Conservation (phyloP, 2,888 invertebrate genomes). For the Standfussiana lucernea region DNA sequence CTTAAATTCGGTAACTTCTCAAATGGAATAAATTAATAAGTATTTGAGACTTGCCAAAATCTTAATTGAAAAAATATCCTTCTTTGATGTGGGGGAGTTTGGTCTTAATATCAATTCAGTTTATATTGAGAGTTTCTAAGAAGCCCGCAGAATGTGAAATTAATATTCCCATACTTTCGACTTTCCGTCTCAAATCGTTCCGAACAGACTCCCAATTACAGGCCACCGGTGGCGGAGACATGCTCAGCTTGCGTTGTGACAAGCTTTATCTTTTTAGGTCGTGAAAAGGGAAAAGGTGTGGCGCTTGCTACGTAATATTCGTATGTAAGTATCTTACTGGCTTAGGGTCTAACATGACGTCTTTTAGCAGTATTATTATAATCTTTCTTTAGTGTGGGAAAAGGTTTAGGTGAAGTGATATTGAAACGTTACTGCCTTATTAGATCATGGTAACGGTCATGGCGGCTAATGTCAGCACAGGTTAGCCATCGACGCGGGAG, state of each 20-base stretch:
- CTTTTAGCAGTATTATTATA: neutral
- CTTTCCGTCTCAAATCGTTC: constrained; percentile 26
- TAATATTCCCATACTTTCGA: constrained; percentile 49
- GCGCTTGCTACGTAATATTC: neutral
- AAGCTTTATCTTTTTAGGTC: constrained; percentile 8
- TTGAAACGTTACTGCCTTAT: neutral
- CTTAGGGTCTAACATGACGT: neutral
- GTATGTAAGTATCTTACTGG: neutral
- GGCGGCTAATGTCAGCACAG: neutral
- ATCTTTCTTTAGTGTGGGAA: neutral
- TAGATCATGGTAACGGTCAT: neutral
- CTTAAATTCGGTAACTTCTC: constrained; percentile 9
- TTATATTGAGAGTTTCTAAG: constrained; percentile 44
- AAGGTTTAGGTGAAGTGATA: neutral
- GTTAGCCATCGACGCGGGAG: neutral
- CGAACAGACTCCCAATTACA: constrained; percentile 35
- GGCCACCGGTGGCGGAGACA: constrained; percentile 14
- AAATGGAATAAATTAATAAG: constrained; percentile 30
- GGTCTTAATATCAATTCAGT: constrained; percentile 43
- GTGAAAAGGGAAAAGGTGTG: neutral
- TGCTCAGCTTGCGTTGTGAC: constrained; percentile 31
- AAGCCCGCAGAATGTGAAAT: constrained; percentile 40
- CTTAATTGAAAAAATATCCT: constrained; percentile 44
- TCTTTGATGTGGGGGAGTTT: constrained; percentile 33
- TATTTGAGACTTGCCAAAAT: constrained; percentile 2